These are phyloP conservation scores for Anthoscopus minutus DNA, from an alignment of 2,113 vertebrate species.

Conservation along the genomic window DNA sequence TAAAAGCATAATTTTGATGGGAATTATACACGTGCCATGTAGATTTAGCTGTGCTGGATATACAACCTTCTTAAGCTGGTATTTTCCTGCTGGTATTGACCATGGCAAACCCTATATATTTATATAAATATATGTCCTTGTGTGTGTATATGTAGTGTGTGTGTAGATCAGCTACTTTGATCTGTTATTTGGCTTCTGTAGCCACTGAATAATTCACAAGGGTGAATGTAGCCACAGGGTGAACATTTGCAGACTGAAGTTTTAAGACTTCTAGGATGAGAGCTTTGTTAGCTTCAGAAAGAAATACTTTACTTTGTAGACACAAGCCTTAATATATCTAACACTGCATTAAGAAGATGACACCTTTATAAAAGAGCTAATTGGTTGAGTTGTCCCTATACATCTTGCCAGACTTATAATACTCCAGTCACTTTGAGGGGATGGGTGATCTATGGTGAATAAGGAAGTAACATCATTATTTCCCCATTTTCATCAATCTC, in stretches of 20 bases:
- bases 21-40: background rate
- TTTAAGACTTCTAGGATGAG: background rate
- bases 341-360: background rate
- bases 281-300: background rate
- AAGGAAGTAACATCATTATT: slow-evolving; percentile 7
- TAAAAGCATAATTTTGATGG: background rate
- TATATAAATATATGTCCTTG: background rate
- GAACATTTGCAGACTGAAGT: background rate
- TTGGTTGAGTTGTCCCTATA: background rate
- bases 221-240: background rate
- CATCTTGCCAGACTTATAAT: background rate
- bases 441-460: background rate
- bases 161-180: background rate
- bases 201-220: background rate
- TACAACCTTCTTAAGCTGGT: background rate
- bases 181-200: background rate
- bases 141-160: background rate
- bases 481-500: slow-evolving; percentile 19
- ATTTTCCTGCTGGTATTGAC: background rate
- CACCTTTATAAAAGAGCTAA: slow-evolving; percentile 8
- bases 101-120: background rate
- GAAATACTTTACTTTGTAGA: background rate
- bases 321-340: background rate
- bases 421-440: background rate
- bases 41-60: background rate